Percentiles rank a stretch among this genome's conserved stretches.
Conservation (phyloP, 1,140 invertebrate genomes). For the Bilobella aurantiaca region DNA sequence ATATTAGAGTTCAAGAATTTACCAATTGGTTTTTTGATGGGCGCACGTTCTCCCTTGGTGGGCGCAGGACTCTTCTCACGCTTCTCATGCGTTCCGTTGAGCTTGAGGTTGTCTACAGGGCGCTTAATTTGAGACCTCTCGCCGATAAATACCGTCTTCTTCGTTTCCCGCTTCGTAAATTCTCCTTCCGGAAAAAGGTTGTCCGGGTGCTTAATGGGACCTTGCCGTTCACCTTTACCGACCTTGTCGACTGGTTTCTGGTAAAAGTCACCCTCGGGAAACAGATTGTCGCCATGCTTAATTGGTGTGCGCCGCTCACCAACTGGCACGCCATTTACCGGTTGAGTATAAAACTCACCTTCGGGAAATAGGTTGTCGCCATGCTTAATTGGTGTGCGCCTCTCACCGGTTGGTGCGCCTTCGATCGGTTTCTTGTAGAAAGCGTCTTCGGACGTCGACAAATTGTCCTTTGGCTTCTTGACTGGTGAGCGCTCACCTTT, state of each 20-base stretch:
- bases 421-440: conserved; percentile 31
- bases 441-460: conserved; percentile 36
- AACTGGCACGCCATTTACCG: conserved; percentile 18
- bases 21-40: not conserved
- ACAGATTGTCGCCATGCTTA: conserved; percentile 47
- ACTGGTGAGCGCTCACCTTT: conserved; percentile 31
- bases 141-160: not conserved
- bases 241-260: conserved; percentile 26
- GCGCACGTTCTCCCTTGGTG: conserved; percentile 4
- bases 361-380: too few relatives aligned
- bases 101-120: not conserved
- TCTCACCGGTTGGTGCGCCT: conserved; percentile 24
- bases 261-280: conserved; percentile 46
- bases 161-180: not conserved
- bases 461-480: conserved; percentile 14
- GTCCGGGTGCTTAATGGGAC: conserved; percentile 30
- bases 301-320: conserved; percentile 35
- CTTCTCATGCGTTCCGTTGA: not conserved
- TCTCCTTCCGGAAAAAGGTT: conserved; percentile 34
- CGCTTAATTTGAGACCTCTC: not conserved
- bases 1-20: not conserved
- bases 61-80: not conserved
- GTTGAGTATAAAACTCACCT: conserved; percentile 16
- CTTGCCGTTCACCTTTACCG: conserved; percentile 4
- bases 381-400: conserved; percentile 35